phyloP scores from a whole-genome alignment of 2,113 vertebrate species.

The Proterorhinus semilunaris region DNA sequence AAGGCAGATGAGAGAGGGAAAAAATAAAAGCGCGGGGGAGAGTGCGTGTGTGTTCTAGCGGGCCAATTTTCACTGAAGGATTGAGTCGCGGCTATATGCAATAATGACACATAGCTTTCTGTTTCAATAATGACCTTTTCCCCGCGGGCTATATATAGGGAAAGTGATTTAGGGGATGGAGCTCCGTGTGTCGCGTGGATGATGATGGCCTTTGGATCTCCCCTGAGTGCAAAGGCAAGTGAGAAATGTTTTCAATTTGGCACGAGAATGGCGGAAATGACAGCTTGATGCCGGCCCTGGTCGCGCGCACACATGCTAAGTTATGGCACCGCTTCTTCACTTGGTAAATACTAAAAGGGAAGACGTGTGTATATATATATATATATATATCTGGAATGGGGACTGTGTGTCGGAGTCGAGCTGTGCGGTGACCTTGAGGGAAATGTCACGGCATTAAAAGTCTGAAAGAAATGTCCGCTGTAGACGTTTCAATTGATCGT shows the following conservation, averaged over 20 bases:
- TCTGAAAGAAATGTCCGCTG: too few relatives aligned
- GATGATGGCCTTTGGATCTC: conserved; percentile 51
- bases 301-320: conserved; percentile 3
- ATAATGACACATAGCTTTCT: conserved; percentile 71
- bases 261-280: conserved; percentile 24
- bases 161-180: conserved; percentile 53
- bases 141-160: conserved; percentile 57
- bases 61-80: conserved; percentile 64
- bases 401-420: not conserved
- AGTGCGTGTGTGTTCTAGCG: conserved; percentile 65
- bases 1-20: conserved; percentile 52
- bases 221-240: conserved; percentile 15
- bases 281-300: conserved; percentile 28
- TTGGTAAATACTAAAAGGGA: conserved; percentile 30
- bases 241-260: conserved; percentile 32
- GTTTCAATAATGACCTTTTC: conserved; percentile 64
- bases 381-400: conserved; percentile 7
- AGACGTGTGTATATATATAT: too few relatives aligned
- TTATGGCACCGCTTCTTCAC: conserved; percentile 27
- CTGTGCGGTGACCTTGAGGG: too few relatives aligned
- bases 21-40: conserved; percentile 35
- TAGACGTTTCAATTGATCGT: too few relatives aligned
- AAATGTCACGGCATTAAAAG: too few relatives aligned
- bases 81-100: conserved; percentile 55
- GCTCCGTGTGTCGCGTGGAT: conserved; percentile 36